These are phyloP conservation scores for Drosophila subquinaria DNA, from an alignment of 2,888 invertebrate genomes.

Conservation along the genomic window DNA sequence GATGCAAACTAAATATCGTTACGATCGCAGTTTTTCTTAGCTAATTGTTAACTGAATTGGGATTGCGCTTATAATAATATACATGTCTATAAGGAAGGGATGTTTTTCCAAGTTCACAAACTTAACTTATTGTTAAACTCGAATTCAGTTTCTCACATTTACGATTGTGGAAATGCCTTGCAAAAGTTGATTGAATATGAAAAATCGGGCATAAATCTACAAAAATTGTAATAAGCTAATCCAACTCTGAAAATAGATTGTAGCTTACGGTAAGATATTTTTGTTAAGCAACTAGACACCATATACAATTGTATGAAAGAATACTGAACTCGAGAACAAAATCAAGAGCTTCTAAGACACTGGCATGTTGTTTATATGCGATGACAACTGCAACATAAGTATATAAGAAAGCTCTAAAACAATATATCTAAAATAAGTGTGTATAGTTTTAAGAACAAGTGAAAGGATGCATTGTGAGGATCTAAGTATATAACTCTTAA, in stretches of 20 bases:
- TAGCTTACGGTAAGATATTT: conserved; percentile 18
- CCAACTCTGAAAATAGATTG: conserved; percentile 1
- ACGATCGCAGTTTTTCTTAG: background rate
- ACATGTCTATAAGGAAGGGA: background rate
- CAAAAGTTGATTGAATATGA: background rate
- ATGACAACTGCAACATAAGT: conserved; percentile 19
- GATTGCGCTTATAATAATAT: conserved; percentile 5
- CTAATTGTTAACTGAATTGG: background rate
- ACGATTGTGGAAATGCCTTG: background rate
- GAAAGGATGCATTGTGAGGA: background rate
- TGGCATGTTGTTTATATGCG: conserved; percentile 35
- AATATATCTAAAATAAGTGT: conserved; percentile 1
- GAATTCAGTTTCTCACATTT: background rate
- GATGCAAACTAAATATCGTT: background rate
- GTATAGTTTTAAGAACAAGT: background rate
- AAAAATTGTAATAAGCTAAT: conserved; percentile 8
- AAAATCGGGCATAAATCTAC: background rate
- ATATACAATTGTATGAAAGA: conserved; percentile 23
- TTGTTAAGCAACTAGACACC: conserved; percentile 11
- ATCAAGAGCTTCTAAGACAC: conserved; percentile 83
- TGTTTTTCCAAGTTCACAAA: background rate
- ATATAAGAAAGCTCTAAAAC: background rate
- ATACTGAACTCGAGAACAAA: conserved; percentile 66
- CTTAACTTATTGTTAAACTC: background rate
- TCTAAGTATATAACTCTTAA: background rate